Conservation (phyloP, 2,797 vertebrate species). For the Thunnus albacares region DNA sequence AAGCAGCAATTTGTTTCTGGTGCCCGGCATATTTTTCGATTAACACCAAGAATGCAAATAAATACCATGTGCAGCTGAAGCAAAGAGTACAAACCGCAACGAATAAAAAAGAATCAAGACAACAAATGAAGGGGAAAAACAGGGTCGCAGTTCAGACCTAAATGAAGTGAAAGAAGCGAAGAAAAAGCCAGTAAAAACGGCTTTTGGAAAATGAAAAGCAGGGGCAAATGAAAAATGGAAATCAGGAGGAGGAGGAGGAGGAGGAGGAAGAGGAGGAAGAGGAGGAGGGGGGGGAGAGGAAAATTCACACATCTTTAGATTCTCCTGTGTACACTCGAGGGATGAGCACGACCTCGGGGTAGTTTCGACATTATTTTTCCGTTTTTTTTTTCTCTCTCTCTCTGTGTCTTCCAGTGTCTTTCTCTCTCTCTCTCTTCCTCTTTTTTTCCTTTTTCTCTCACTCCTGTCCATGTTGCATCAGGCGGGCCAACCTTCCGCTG, state of each 20-base stretch:
- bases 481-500: slow-evolving; percentile 54
- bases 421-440: not conserved
- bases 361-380: not conserved
- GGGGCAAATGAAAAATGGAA: slow-evolving; percentile 34
- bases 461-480: slow-evolving; percentile 48
- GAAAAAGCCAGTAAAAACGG: not conserved
- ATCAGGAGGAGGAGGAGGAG: not conserved
- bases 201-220: slow-evolving; percentile 11
- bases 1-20: no score
- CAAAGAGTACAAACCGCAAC: not conserved
- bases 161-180: slow-evolving; percentile 44
- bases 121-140: slow-evolving; percentile 11
- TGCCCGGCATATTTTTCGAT: not conserved
- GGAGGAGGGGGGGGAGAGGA: not conserved
- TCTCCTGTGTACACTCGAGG: not conserved
- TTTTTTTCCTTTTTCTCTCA: not conserved
- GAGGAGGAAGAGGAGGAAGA: not conserved
- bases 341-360: slow-evolving; percentile 9
- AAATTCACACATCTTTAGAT: slow-evolving; percentile 45
- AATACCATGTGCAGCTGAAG: not conserved
- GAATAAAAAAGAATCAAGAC: slow-evolving; percentile 14
- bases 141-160: not conserved
- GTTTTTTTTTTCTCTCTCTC: not conserved
- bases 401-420: not conserved
- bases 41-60: not conserved